These are phyloP conservation scores for Notodonta dromedarius DNA, from an alignment of 2,888 invertebrate species.

Conservation along the genomic window DNA sequence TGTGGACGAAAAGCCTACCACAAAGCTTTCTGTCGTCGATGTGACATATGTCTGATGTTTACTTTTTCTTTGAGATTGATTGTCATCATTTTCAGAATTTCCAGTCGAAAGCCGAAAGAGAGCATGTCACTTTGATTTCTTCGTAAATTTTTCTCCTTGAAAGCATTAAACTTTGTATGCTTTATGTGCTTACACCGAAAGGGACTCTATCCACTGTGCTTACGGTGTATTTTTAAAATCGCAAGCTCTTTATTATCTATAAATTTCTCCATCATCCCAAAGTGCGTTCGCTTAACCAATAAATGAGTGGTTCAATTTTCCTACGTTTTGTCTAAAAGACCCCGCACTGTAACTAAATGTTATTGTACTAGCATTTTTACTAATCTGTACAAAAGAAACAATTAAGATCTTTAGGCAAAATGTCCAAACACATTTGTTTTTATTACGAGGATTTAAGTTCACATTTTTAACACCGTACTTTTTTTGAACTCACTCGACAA, in stretches of 20 bases:
- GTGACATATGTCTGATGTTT: slow-evolving; percentile 4
- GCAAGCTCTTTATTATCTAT: neutral
- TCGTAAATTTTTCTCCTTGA: slow-evolving; percentile 17
- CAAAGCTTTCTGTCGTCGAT: neutral
- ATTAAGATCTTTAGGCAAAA: slow-evolving; percentile 3
- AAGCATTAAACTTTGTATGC: neutral
- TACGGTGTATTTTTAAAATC: neutral
- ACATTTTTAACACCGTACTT: neutral
- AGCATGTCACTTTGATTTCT: slow-evolving; percentile 19
- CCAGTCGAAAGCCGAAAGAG: slow-evolving; percentile 6
- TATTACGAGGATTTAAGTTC: neutral
- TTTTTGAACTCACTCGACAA: neutral
- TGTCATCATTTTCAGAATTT: slow-evolving; percentile 16
- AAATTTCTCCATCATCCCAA: neutral
- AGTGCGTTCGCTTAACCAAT: neutral
- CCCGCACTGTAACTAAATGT: neutral
- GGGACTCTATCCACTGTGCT: neutral
- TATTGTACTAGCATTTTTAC: neutral
- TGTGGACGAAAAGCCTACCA: slow-evolving; percentile 6
- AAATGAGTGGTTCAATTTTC: neutral
- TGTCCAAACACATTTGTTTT: slow-evolving; percentile 2
- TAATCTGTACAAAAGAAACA: neutral
- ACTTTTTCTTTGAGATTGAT: slow-evolving; percentile 15
- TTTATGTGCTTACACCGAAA: neutral
- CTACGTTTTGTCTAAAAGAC: neutral